phyloP scores from a whole-genome alignment of 1,140 invertebrate species.

The Brevipalpus yothersi region DNA sequence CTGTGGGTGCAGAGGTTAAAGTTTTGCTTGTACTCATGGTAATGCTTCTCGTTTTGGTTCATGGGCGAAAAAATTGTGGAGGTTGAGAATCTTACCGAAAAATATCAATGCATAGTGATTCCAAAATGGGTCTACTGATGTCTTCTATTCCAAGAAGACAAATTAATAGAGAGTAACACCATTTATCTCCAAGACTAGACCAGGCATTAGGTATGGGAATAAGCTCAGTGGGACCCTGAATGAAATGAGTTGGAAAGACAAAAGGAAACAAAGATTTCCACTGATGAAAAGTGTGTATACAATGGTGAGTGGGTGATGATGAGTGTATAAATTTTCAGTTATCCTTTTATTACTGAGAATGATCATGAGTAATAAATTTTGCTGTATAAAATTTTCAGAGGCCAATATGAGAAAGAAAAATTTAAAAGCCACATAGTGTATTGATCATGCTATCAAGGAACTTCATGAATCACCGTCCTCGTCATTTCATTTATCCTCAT shows the following conservation, averaged over 20 bases:
- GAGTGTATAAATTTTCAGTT: too few species aligned
- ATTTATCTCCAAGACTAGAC: conserved; percentile 36
- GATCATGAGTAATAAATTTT: too few species aligned
- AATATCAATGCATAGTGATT: conserved; percentile 59
- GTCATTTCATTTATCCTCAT: not conserved
- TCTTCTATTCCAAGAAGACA: conserved; percentile 70
- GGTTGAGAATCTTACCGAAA: conserved; percentile 33
- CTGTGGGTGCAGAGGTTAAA: too few species aligned
- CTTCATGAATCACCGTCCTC: not conserved
- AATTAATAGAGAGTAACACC: conserved; percentile 57
- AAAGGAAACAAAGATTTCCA: conserved; percentile 22
- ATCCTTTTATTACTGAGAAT: too few species aligned
- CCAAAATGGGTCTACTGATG: conserved; percentile 56
- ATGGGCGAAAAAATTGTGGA: too few species aligned
- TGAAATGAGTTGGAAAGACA: not conserved
- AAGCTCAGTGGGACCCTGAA: conserved; percentile 10
- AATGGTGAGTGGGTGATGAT: not conserved
- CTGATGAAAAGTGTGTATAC: conserved; percentile 19
- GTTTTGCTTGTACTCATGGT: too few species aligned
- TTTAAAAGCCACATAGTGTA: too few species aligned
- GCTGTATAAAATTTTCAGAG: too few species aligned
- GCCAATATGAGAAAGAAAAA: too few species aligned
- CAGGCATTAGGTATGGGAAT: conserved; percentile 31
- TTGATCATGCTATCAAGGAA: too few species aligned
- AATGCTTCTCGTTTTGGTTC: too few species aligned